These are phyloP conservation scores for Dryocosmus kuriphilus DNA, from an alignment of 2,888 invertebrate genomes.

Conservation along the genomic window DNA sequence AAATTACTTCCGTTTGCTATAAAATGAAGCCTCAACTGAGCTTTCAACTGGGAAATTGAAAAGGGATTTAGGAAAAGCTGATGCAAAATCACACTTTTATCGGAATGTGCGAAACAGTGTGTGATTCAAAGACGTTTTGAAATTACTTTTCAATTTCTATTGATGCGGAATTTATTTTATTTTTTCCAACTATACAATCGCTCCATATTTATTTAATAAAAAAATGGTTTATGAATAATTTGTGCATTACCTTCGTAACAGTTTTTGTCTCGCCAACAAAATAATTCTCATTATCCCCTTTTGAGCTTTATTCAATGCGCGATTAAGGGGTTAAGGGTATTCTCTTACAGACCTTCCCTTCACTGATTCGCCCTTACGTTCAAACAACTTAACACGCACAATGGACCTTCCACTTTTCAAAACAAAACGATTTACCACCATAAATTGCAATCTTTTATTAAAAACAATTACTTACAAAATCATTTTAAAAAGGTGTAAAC, in stretches of 20 bases:
- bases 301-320: background rate
- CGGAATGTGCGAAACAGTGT: background rate
- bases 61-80: background rate
- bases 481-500: background rate
- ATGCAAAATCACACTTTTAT: background rate
- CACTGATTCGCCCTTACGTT: conserved; percentile 35
- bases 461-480: background rate
- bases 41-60: conserved; percentile 1
- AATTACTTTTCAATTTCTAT: background rate
- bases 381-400: conserved; percentile 16
- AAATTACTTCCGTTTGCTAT: conserved; percentile 11
- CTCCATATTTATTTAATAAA: too few relatives aligned
- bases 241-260: background rate
- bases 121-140: background rate
- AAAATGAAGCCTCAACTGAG: background rate
- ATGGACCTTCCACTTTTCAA: conserved; percentile 13
- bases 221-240: too few relatives aligned
- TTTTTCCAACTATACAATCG: background rate
- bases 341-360: background rate
- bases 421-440: conserved; percentile 6
- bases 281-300: conserved; percentile 16
- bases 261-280: background rate
- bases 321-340: conserved; percentile 17
- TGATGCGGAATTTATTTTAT: background rate
- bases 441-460: background rate